A percentile compares a stretch with the other conserved stretches of the same genome.
phyloP scores from a whole-genome alignment of 1,140 invertebrate genomes.

The Bombus waltoni region DNA sequence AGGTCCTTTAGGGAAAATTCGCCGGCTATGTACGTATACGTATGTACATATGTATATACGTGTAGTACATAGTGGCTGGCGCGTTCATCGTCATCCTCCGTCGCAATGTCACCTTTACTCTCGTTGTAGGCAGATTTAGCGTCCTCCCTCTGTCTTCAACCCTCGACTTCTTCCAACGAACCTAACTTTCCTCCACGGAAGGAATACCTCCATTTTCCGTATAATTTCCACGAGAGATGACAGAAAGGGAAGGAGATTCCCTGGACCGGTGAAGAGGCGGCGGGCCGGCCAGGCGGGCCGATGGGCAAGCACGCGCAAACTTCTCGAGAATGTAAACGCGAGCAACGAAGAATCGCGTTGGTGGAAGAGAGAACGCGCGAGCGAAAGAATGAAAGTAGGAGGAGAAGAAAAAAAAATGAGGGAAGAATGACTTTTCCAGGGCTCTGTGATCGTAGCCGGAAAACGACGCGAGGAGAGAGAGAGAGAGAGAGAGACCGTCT shows the following conservation, averaged over 20 bases:
- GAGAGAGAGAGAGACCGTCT: slow-evolving; percentile 42
- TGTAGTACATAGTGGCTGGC: not conserved
- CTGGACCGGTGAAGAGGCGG: not conserved
- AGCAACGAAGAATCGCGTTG: not conserved
- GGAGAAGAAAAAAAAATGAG: not conserved
- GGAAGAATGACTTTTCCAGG: slow-evolving; percentile 17
- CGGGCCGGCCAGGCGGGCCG: not conserved
- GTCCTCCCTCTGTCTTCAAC: not conserved
- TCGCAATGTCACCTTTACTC: slow-evolving; percentile 53
- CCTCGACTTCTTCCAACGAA: slow-evolving; percentile 8
- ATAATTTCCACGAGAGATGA: slow-evolving; percentile 64
- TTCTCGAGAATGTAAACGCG: slow-evolving; percentile 33
- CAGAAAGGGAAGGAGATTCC: slow-evolving; percentile 33
- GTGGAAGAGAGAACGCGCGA: not conserved
- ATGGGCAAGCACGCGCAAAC: slow-evolving; percentile 9
- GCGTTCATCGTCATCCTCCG: slow-evolving; percentile 30
- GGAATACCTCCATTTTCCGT: slow-evolving; percentile 57
- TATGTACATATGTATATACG: not conserved
- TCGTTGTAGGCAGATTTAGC: slow-evolving; percentile 44
- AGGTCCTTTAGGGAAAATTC: slow-evolving; percentile 78
- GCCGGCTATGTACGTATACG: slow-evolving; percentile 6
- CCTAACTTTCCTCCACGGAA: slow-evolving; percentile 43
- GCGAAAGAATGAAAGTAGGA: slow-evolving; percentile 19
- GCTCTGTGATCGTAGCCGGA: slow-evolving; percentile 28
- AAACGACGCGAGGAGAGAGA: slow-evolving; percentile 30